Evolutionary conservation across 1,140 invertebrate species (phyloP).

Genomic region (Aphaenogaster floridana): DNA sequence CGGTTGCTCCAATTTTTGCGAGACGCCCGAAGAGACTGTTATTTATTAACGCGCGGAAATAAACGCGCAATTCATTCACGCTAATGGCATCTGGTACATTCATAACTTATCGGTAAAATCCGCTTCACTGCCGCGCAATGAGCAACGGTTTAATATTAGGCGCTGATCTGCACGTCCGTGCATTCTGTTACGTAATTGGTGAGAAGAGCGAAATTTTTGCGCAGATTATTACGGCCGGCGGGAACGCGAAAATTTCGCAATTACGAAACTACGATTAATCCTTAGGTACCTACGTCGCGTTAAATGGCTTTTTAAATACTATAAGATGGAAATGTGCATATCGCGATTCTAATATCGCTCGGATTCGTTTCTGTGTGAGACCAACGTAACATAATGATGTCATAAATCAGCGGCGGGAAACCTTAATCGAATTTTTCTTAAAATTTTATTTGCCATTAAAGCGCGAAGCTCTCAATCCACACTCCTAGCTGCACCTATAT

Average conservation of each 20-base stretch:
- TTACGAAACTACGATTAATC: background rate
- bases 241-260: constrained; percentile 27
- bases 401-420: constrained; percentile 22
- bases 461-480: background rate
- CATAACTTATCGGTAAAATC: constrained; percentile 73
- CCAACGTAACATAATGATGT: constrained; percentile 16
- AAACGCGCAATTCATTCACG: constrained; percentile 72
- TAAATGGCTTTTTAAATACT: constrained; percentile 42
- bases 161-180: constrained; percentile 64
- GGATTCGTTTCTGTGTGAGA: constrained; percentile 5
- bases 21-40: constrained; percentile 59
- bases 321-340: background rate
- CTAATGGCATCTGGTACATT: constrained; percentile 68
- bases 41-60: constrained; percentile 75
- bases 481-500: background rate
- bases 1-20: constrained; percentile 65
- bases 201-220: constrained; percentile 42
- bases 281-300: background rate
- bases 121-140: constrained; percentile 30
- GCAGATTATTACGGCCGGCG: constrained; percentile 5
- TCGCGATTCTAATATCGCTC: background rate
- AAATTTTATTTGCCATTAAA: constrained; percentile 25
- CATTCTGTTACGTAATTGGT: constrained; percentile 39
- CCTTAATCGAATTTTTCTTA: constrained; percentile 31
- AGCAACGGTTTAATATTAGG: constrained; percentile 73